A percentile compares a stretch with the other conserved stretches of the same genome.
These are phyloP conservation scores for Himalopsyche japonica DNA, from an alignment of 2,888 invertebrate genomes.

Conservation along the genomic window DNA sequence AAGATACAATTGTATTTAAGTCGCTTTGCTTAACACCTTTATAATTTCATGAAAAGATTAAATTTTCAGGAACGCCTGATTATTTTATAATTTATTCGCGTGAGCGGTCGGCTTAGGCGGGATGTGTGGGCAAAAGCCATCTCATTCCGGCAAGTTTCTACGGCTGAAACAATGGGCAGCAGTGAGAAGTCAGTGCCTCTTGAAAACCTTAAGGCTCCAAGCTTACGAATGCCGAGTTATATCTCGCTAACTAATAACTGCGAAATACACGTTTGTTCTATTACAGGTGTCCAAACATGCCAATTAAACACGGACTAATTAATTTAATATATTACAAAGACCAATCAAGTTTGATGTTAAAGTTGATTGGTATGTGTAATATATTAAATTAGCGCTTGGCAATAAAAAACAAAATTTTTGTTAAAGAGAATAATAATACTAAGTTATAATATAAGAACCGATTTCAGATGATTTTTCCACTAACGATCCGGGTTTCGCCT, in stretches of 20 bases:
- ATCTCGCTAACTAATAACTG: neutral
- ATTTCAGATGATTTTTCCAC: too few relatives aligned
- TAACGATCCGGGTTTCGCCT: too few relatives aligned
- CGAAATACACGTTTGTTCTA: neutral
- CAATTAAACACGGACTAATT: neutral
- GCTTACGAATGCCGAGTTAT: conserved; percentile 2
- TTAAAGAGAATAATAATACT: too few relatives aligned
- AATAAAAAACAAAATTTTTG: too few relatives aligned
- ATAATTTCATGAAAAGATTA: conserved; percentile 1
- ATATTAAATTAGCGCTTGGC: too few relatives aligned
- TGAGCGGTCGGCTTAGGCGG: neutral
- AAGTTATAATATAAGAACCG: too few relatives aligned
- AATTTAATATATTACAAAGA: too few relatives aligned
- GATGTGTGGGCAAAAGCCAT: conserved; percentile 8
- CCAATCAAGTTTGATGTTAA: too few relatives aligned
- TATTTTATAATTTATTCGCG: neutral
- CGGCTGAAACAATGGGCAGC: conserved; percentile 19
- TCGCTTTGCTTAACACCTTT: neutral
- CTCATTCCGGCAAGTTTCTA: neutral
- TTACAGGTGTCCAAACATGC: neutral
- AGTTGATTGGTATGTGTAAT: too few relatives aligned
- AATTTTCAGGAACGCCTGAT: neutral
- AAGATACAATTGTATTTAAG: too few relatives aligned
- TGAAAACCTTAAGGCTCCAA: neutral
- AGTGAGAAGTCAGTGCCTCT: neutral